Evolutionary conservation across 1,140 invertebrate species (phyloP), one percentile per base, ranked within the genome.

Genomic region (Hydropsyche tenuis): DNA sequence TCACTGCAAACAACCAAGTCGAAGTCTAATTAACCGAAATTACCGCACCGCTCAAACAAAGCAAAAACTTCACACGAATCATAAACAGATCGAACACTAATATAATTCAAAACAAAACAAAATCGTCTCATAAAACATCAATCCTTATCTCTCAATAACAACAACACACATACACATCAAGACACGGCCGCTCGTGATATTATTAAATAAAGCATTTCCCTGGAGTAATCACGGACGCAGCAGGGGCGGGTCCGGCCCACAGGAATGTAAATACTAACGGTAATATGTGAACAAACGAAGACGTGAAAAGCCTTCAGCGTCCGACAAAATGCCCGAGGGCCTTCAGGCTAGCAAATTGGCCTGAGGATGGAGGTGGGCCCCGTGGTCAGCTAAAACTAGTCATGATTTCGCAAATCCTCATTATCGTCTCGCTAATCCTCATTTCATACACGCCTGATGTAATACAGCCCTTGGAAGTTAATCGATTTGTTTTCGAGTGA

Each of bases 181-280:
- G 73, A 74, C 73, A 46, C n/a, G 11, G 43, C 70, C 51, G 64
- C 64, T 64, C 4, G 45, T 72, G 72, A 72, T 77, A 66, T 77
- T 77, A 77, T 77, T 77, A 77, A 77, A 77, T 77, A 77, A 77
- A 77, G 69, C 75, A 72, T 77, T 73, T 77, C 75, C 75, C 75
- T 7, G 53, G 75, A 77, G 75, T 77, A 77, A 77, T 77, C 75
- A 77, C 62, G 72, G 46, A n/a, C 12, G 56, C 30, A 9, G 30
- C 30, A 4, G 9, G 30, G 30, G 30, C 70, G 18, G 22, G 63
- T 46, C 60, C 60, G 65, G 72, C 43, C 23, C 16, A 20, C 25
- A 46, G 46, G 53, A 69, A 69, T 70, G 73, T 69, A 69, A 69
- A 74, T 70, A 70, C 16, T 22, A 48, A 25, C 65, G 23, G 68